Conservation (phyloP, 2,113 vertebrate genomes). For the Brachypodius melanocephalos region DNA sequence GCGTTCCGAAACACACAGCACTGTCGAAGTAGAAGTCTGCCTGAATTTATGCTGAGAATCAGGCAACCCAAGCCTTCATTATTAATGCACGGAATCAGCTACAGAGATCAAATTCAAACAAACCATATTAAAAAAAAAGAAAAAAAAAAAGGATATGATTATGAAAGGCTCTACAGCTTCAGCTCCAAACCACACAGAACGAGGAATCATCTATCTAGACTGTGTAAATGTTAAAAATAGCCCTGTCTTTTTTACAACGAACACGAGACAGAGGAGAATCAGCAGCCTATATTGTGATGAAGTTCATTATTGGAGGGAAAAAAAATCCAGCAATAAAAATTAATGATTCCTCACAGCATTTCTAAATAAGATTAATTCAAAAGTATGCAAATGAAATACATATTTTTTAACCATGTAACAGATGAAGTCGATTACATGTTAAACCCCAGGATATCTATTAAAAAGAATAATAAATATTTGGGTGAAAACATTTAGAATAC, state of each 20-base stretch:
- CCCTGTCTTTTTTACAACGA: slow-evolving; percentile 74
- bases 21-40: slow-evolving; percentile 77
- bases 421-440: not conserved
- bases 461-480: not conserved
- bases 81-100: slow-evolving; percentile 81
- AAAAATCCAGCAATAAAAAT: slow-evolving; percentile 41
- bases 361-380: slow-evolving; percentile 43
- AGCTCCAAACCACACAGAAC: slow-evolving; percentile 70
- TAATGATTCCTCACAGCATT: slow-evolving; percentile 49
- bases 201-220: slow-evolving; percentile 74
- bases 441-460: not conserved
- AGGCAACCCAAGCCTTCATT: slow-evolving; percentile 78
- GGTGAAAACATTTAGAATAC: not conserved
- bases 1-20: slow-evolving; percentile 68
- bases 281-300: slow-evolving; percentile 65
- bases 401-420: not conserved
- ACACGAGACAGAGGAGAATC: slow-evolving; percentile 67
- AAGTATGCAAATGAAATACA: slow-evolving; percentile 25
- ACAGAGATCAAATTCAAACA: slow-evolving; percentile 78
- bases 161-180: slow-evolving; percentile 74
- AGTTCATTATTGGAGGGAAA: not conserved
- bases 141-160: slow-evolving; percentile 69
- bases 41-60: slow-evolving; percentile 78
- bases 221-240: slow-evolving; percentile 80
- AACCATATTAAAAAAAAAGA: slow-evolving; percentile 51